Conservation (phyloP, 2,888 invertebrate genomes). For the Archips crataeganus region DNA sequence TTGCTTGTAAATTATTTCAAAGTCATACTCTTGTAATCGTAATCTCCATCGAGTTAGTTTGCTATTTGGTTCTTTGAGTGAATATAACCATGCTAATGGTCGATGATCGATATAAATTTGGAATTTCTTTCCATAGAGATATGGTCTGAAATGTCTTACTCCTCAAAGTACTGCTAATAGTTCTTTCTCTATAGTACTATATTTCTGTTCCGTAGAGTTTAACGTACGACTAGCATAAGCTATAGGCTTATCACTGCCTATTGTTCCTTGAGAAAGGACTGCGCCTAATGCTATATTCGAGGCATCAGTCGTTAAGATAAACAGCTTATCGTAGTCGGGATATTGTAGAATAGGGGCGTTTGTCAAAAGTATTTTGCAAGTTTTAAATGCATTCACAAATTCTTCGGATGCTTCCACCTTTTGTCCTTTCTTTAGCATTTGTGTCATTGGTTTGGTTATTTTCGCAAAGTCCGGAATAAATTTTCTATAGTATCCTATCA, state of each 20-base stretch:
- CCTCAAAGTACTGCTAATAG: slow-evolving; percentile 32
- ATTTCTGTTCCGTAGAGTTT: slow-evolving; percentile 16
- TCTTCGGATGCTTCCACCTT: too few species aligned
- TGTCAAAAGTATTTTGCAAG: slow-evolving; percentile 46
- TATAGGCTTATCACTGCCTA: slow-evolving; percentile 38
- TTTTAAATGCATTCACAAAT: slow-evolving; percentile 5
- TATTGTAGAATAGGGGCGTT: slow-evolving; percentile 57
- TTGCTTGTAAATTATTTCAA: too few species aligned
- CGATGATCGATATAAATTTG: slow-evolving; percentile 44
- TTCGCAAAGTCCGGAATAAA: too few species aligned
- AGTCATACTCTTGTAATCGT: too few species aligned
- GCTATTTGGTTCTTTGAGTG: too few species aligned
- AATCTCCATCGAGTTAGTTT: too few species aligned
- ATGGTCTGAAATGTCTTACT: slow-evolving; percentile 39
- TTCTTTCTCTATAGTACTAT: slow-evolving; percentile 41
- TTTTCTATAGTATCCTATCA: too few species aligned
- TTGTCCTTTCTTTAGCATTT: too few species aligned
- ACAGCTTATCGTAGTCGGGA: slow-evolving; percentile 53
- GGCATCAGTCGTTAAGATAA: slow-evolving; percentile 41
- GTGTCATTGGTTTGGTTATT: too few species aligned
- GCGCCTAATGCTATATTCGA: slow-evolving; percentile 32
- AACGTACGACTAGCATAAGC: not conserved
- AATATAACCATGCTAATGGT: too few species aligned
- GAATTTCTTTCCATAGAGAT: slow-evolving; percentile 44
- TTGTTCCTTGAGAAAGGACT: slow-evolving; percentile 40